Evolutionary conservation across 1,140 invertebrate genomes (phyloP).

Genomic region (Elymnias hypermnestra): DNA sequence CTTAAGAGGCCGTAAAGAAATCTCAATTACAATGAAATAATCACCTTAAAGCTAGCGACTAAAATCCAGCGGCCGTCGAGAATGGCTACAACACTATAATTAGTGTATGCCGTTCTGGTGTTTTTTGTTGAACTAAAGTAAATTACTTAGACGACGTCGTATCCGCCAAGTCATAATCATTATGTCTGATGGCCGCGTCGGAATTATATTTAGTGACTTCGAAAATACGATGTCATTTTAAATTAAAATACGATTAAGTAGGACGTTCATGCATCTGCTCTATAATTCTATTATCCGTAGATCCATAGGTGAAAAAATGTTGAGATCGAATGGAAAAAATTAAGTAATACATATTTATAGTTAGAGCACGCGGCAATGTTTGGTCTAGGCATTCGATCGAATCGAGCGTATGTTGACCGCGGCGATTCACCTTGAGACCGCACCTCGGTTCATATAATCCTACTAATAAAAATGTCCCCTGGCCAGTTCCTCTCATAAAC

Average conservation of each 20-base stretch:
- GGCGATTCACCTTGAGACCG: slow-evolving; percentile 70
- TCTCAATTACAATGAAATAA: no score
- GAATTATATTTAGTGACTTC: not conserved
- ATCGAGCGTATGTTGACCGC: slow-evolving; percentile 65
- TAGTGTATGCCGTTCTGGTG: not conserved
- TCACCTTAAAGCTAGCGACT: no score
- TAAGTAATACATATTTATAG: slow-evolving; percentile 40
- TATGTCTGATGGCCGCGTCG: not conserved
- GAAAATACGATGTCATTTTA: not conserved
- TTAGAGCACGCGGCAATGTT: slow-evolving; percentile 55
- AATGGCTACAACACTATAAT: not conserved
- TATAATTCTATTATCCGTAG: slow-evolving; percentile 20
- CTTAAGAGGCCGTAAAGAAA: no score
- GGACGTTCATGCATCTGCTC: not conserved
- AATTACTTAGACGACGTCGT: not conserved
- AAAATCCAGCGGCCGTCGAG: not conserved
- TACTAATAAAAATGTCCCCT: slow-evolving; percentile 32
- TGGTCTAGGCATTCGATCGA: slow-evolving; percentile 66
- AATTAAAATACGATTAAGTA: not conserved
- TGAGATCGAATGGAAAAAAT: slow-evolving; percentile 27
- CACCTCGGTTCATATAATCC: slow-evolving; percentile 59
- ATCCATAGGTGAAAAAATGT: slow-evolving; percentile 26
- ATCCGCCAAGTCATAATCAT: not conserved
- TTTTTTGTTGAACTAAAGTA: no score
- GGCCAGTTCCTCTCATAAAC: slow-evolving; percentile 26